These are phyloP conservation scores for Leptodactylus fuscus DNA, from an alignment of 2,113 vertebrate genomes.

Conservation along the genomic window DNA sequence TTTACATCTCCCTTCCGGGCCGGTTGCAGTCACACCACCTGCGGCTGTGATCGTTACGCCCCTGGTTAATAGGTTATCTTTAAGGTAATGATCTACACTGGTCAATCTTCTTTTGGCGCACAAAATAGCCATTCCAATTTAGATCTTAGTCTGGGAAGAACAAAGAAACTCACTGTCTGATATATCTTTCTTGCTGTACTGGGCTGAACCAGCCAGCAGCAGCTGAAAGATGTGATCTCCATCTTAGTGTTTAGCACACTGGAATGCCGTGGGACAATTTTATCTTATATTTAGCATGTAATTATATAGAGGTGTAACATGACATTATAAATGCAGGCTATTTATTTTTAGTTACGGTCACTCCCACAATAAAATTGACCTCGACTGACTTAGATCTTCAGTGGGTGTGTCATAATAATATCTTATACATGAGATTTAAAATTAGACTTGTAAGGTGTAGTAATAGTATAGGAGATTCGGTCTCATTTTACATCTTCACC, in stretches of 20 bases:
- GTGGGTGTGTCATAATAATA: constrained; percentile 65
- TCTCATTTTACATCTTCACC: not conserved
- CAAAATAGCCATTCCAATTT: not conserved
- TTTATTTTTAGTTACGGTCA: constrained; percentile 60
- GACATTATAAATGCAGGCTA: constrained; percentile 48
- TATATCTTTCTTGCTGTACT: not conserved
- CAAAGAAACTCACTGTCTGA: not conserved
- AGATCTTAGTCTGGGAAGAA: not conserved
- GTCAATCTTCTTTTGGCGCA: not conserved
- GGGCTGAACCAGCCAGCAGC: not conserved
- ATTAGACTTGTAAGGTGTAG: constrained; percentile 20
- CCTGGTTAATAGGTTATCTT: too few relatives aligned
- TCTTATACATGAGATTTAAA: constrained; percentile 62
- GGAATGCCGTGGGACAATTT: constrained; percentile 31
- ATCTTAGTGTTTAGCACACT: not conserved
- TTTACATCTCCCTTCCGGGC: too few relatives aligned
- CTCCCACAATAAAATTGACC: constrained; percentile 65
- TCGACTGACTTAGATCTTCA: constrained; percentile 66
- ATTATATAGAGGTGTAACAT: constrained; percentile 50
- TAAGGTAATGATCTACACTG: not conserved
- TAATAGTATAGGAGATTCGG: not conserved
- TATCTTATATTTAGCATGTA: constrained; percentile 50
- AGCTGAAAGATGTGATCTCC: constrained; percentile 41
- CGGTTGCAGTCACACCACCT: too few relatives aligned
- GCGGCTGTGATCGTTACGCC: too few relatives aligned